Percentiles rank a stretch among this genome's conserved stretches.
Conservation (phyloP, 2,888 invertebrate species). For the Morpho helenor region DNA sequence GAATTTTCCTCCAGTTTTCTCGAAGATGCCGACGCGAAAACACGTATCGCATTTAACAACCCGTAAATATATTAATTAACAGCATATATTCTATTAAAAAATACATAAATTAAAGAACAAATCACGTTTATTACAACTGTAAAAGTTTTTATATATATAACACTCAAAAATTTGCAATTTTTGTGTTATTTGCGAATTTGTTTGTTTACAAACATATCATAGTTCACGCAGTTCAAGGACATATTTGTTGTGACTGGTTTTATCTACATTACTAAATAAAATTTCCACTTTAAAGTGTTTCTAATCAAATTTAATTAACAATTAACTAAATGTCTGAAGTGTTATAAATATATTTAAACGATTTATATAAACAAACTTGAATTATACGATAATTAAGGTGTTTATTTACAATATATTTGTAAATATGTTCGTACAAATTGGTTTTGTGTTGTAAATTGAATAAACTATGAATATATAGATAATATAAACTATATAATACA, state of each 20-base stretch:
- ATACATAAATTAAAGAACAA: not conserved
- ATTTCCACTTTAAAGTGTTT: too few relatives aligned
- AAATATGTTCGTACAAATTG: too few relatives aligned
- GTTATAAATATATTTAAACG: too few relatives aligned
- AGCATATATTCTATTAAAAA: slow-evolving; percentile 3
- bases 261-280: not conserved
- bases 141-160: not conserved
- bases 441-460: too few relatives aligned
- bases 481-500: too few relatives aligned
- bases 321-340: too few relatives aligned
- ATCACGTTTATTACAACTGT: too few relatives aligned
- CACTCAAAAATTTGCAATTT: not conserved
- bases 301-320: too few relatives aligned
- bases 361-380: too few relatives aligned
- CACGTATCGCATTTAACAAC: slow-evolving; percentile 14
- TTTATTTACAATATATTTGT: too few relatives aligned
- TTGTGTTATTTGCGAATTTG: slow-evolving; percentile 20
- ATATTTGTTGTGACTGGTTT: slow-evolving; percentile 13
- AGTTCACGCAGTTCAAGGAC: slow-evolving; percentile 36
- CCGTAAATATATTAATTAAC: not conserved
- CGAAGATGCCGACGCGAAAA: not conserved
- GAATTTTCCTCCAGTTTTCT: slow-evolving; percentile 19
- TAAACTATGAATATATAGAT: too few relatives aligned
- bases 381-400: too few relatives aligned
- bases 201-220: slow-evolving; percentile 47